Conservation (phyloP, 2,113 vertebrate species). For the Diadophis punctatus region DNA sequence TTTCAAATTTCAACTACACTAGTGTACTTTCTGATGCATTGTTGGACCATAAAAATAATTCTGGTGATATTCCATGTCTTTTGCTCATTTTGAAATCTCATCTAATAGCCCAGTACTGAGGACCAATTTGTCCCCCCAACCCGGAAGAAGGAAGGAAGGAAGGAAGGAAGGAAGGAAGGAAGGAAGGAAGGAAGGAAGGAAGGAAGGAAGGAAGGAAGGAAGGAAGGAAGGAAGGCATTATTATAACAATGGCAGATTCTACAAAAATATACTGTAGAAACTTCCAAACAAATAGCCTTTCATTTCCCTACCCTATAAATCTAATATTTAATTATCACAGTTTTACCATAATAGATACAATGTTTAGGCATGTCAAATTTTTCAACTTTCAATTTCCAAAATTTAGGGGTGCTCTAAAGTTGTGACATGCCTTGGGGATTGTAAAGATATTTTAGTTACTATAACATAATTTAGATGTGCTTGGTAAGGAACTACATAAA, state of each 20-base stretch:
- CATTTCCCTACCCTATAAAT: neutral
- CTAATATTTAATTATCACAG: neutral
- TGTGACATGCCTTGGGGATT: too few relatives aligned
- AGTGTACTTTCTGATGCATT: neutral
- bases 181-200: neutral
- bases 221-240: neutral
- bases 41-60: neutral
- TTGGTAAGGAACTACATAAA: too few relatives aligned
- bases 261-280: neutral
- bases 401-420: too few relatives aligned
- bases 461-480: too few relatives aligned
- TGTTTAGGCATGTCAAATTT: neutral
- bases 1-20: neutral
- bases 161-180: neutral
- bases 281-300: neutral
- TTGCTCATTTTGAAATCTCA: conserved; percentile 9
- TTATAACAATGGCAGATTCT: neutral
- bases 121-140: neutral
- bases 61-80: neutral
- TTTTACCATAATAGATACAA: neutral
- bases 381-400: too few relatives aligned
- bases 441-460: too few relatives aligned
- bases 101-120: neutral
- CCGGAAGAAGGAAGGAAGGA: neutral
- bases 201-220: neutral